A percentile compares a stretch with the other conserved stretches of the same genome.
phyloP scores from a whole-genome alignment of 2,888 invertebrate species.

The Malthinus seriepunctatus region DNA sequence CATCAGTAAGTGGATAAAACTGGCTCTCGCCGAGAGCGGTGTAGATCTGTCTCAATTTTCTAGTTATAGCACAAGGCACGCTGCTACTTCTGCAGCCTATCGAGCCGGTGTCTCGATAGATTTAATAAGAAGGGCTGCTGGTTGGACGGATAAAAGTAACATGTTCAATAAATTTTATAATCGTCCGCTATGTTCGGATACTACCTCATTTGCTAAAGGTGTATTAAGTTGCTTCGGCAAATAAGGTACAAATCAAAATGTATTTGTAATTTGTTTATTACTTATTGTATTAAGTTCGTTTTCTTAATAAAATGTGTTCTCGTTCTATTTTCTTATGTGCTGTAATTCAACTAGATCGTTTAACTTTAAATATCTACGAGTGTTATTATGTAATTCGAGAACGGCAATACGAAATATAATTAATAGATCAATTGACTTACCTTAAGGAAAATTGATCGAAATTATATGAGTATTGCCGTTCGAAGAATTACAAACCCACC shows the following conservation, averaged over 20 bases:
- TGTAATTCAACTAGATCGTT: too few relatives aligned
- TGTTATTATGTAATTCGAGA: too few relatives aligned
- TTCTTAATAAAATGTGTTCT: too few relatives aligned
- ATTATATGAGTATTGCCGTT: too few relatives aligned
- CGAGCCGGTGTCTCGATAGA: constrained; percentile 30
- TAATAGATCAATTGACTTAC: too few relatives aligned
- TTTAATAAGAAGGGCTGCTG: constrained; percentile 34
- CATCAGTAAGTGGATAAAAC: constrained; percentile 38
- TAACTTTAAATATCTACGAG: background rate
- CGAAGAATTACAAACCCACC: background rate
- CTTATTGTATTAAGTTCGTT: too few relatives aligned
- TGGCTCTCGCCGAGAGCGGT: constrained; percentile 29
- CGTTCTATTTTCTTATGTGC: too few relatives aligned
- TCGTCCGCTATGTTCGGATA: constrained; percentile 4
- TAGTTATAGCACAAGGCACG: constrained; percentile 33
- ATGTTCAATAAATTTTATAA: constrained; percentile 34
- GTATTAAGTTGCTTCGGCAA: too few relatives aligned
- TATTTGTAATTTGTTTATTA: too few relatives aligned
- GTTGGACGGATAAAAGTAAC: constrained; percentile 32
- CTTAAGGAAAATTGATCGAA: too few relatives aligned
- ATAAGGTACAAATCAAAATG: too few relatives aligned
- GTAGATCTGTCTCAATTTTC: constrained; percentile 32
- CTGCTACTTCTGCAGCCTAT: constrained; percentile 34
- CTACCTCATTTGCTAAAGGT: background rate
- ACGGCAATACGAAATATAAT: too few relatives aligned